phyloP scores from a whole-genome alignment of 2,888 invertebrate species.

The Phlogophora meticulosa region DNA sequence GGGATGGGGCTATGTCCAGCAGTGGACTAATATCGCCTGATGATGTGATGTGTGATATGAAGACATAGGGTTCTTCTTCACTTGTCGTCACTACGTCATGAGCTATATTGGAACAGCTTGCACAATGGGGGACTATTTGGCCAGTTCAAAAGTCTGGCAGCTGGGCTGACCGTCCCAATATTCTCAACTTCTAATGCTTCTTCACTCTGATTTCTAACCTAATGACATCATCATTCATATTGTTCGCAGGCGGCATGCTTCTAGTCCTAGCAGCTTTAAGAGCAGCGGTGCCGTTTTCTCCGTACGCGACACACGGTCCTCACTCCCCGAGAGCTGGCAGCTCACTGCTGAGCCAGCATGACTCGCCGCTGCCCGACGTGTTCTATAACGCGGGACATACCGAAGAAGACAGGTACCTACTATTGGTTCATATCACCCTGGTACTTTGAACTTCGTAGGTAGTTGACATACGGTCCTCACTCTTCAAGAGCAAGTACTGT shows the following conservation, averaged over 20 bases:
- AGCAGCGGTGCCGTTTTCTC: slow-evolving; percentile 87
- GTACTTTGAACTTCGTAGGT: background rate
- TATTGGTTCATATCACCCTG: slow-evolving; percentile 2
- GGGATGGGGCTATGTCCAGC: too few relatives aligned
- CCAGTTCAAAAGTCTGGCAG: too few relatives aligned
- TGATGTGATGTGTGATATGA: too few relatives aligned
- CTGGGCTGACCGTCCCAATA: too few relatives aligned
- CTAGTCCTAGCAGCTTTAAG: slow-evolving; percentile 84
- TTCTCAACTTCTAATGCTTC: too few relatives aligned
- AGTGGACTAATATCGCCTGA: too few relatives aligned
- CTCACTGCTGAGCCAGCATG: slow-evolving; percentile 86
- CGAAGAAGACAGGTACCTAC: slow-evolving; percentile 82
- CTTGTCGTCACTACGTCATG: too few relatives aligned
- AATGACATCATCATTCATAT: background rate
- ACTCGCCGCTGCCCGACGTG: slow-evolving; percentile 86
- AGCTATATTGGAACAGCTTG: too few relatives aligned
- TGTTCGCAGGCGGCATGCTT: slow-evolving; percentile 82
- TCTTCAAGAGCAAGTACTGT: background rate
- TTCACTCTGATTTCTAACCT: too few relatives aligned
- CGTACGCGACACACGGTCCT: slow-evolving; percentile 86
- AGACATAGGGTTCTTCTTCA: too few relatives aligned
- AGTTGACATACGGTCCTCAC: background rate
- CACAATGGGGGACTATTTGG: too few relatives aligned
- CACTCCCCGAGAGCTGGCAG: slow-evolving; percentile 88
- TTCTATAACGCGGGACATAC: slow-evolving; percentile 86